phyloP scores from a whole-genome alignment of 2,888 invertebrate genomes.

The Leptogaster cylindrica region DNA sequence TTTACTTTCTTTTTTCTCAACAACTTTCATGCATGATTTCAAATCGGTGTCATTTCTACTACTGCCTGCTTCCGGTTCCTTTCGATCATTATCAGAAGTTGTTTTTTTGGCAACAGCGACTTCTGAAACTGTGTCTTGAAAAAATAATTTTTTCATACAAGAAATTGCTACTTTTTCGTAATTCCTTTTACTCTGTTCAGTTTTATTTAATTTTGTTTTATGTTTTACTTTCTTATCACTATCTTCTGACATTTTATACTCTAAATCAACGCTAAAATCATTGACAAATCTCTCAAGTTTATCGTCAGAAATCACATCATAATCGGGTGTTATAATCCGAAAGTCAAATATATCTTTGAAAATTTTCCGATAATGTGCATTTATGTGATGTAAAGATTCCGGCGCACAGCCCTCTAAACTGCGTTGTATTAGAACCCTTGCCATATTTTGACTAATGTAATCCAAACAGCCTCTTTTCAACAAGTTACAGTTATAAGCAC shows the following conservation, averaged over 20 bases:
- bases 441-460: constrained; percentile 78
- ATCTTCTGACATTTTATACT: constrained; percentile 62
- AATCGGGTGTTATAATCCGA: constrained; percentile 73
- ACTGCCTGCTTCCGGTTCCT: constrained; percentile 47
- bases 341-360: constrained; percentile 66
- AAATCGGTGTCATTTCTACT: constrained; percentile 50
- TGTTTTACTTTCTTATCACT: constrained; percentile 42
- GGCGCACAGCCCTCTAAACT: constrained; percentile 70
- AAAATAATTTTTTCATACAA: constrained; percentile 55
- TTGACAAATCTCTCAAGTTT: constrained; percentile 60
- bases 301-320: constrained; percentile 69
- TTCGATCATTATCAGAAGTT: constrained; percentile 42
- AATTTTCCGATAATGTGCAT: constrained; percentile 71
- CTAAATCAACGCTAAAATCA: constrained; percentile 64
- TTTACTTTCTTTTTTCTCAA: constrained; percentile 63
- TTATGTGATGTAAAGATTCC: constrained; percentile 69
- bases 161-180: constrained; percentile 59
- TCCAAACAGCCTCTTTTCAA: constrained; percentile 77
- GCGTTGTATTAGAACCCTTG: constrained; percentile 73
- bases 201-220: constrained; percentile 49
- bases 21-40: constrained; percentile 57
- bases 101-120: constrained; percentile 36
- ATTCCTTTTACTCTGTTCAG: constrained; percentile 54
- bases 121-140: constrained; percentile 49
- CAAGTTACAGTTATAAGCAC: constrained; percentile 76